Evolutionary conservation across 2,797 vertebrate genomes (phyloP).

Genomic region (Diplodus sargus): DNA sequence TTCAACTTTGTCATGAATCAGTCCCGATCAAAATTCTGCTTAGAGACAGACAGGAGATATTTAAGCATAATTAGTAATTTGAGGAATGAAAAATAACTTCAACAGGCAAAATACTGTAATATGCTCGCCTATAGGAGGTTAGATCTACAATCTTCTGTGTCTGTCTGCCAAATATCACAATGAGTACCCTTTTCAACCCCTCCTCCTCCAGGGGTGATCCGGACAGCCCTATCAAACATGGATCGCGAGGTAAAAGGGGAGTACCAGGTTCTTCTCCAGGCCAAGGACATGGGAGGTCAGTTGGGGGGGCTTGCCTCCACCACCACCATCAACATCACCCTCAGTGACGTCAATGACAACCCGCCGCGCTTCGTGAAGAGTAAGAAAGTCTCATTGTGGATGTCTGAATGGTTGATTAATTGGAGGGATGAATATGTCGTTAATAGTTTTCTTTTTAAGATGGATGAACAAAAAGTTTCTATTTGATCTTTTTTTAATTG

Average conservation of each 20-base stretch:
- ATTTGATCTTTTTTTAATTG: neutral
- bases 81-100: neutral
- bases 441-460: neutral
- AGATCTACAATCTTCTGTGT: neutral
- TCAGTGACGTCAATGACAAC: slow-evolving; percentile 96
- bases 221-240: slow-evolving; percentile 96
- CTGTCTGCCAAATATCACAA: neutral
- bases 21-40: neutral
- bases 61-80: neutral
- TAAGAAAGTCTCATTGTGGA: slow-evolving; percentile 60
- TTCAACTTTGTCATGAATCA: neutral
- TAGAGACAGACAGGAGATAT: neutral
- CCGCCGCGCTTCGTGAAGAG: slow-evolving; percentile 95
- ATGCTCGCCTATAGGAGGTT: neutral
- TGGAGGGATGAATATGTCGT: fast-evolving
- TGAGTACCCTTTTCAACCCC: neutral
- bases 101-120: neutral
- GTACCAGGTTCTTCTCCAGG: slow-evolving; percentile 95
- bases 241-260: slow-evolving; percentile 94
- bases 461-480: neutral
- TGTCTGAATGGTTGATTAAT: neutral
- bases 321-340: slow-evolving; percentile 92
- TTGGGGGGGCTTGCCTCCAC: slow-evolving; percentile 95
- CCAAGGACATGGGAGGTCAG: slow-evolving; percentile 97
- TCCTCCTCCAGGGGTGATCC: slow-evolving; percentile 87